A percentile compares a stretch with the other conserved stretches of the same genome.
Evolutionary conservation across 2,113 vertebrate species (phyloP).

Genomic region (Hyperopisus bebe): DNA sequence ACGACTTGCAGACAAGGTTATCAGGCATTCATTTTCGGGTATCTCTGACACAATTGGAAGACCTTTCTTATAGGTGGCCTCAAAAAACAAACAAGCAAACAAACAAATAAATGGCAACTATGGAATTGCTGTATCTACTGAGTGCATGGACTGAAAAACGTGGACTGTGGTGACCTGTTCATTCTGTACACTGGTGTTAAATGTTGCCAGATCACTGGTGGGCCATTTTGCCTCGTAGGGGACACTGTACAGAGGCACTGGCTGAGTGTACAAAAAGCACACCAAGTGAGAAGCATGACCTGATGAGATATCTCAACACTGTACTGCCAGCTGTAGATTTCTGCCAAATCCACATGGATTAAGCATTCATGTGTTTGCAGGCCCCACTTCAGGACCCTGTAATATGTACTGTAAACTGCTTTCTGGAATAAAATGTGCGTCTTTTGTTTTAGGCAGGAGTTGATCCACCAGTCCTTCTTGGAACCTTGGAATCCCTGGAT

Average conservation of each 20-base stretch:
- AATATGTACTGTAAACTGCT: not conserved
- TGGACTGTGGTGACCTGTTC: not conserved
- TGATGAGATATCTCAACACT: not conserved
- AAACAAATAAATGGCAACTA: not conserved
- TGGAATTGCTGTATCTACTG: not conserved
- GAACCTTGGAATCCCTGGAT: not conserved
- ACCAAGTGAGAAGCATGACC: not conserved
- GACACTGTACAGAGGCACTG: not conserved
- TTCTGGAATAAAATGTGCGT: not conserved
- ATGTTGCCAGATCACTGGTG: not conserved
- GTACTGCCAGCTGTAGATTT: not conserved
- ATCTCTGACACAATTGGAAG: not conserved
- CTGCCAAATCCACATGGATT: not conserved
- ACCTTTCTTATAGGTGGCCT: not conserved
- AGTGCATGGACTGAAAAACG: not conserved
- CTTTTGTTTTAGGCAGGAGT: not conserved
- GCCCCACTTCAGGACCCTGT: not conserved
- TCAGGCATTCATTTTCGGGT: not conserved
- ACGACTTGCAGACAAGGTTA: not conserved
- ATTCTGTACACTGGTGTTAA: not conserved
- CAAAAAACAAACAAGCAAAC: not conserved
- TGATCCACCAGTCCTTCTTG: not conserved
- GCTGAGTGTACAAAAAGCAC: not conserved
- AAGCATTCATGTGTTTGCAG: not conserved
- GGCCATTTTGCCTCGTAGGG: not conserved